Conservation (phyloP, 2,113 vertebrate genomes). For the Rhabdomys dilectus region DNA sequence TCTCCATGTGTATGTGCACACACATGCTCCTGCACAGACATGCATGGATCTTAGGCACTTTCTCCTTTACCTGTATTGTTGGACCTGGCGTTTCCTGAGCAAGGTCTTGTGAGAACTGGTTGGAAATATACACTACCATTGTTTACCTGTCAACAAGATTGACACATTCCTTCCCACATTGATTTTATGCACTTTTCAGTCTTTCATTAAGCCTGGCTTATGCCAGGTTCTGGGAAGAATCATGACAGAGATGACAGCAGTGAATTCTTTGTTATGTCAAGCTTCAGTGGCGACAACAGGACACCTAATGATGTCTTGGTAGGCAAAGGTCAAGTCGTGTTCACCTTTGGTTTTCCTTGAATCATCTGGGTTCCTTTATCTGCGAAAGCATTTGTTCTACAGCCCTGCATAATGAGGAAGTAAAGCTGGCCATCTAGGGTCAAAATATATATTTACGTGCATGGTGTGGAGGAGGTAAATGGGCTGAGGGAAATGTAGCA, state of each 20-base stretch:
- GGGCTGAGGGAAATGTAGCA: neutral
- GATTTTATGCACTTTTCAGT: neutral
- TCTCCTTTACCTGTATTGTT: neutral
- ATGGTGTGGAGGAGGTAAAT: neutral
- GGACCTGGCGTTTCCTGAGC: neutral
- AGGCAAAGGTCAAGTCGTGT: neutral
- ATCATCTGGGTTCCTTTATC: neutral
- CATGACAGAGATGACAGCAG: too few relatives aligned
- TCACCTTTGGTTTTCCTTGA: neutral
- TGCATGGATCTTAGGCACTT: fast-evolving
- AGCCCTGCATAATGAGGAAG: neutral
- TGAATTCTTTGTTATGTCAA: neutral
- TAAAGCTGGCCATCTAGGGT: neutral
- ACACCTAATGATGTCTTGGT: neutral
- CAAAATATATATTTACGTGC: neutral
- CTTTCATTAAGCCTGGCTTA: neutral
- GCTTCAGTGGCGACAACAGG: neutral
- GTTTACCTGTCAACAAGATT: neutral
- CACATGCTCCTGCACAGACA: neutral
- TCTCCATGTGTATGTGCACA: too few relatives aligned
- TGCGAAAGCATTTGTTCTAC: neutral
- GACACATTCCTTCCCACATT: neutral
- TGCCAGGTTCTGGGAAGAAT: neutral
- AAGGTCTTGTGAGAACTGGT: fast-evolving
- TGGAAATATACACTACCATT: neutral